Conservation (phyloP, 1,140 invertebrate species). For the Ericerus pela region DNA sequence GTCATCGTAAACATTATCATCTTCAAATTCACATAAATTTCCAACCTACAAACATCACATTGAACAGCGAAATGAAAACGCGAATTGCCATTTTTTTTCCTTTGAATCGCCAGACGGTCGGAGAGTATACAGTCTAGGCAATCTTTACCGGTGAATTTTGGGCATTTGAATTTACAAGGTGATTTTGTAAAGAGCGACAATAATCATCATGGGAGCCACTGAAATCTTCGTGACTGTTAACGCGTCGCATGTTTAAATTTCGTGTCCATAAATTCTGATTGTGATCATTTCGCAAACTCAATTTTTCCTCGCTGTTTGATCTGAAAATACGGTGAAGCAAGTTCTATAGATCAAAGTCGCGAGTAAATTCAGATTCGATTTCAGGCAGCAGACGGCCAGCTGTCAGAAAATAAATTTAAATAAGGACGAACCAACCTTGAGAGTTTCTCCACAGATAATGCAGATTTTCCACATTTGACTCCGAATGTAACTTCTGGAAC, state of each 20-base stretch:
- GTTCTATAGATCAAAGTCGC: too few relatives aligned
- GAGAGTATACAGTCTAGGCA: too few relatives aligned
- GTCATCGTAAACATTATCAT: neutral
- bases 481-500: neutral
- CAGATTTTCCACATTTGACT: neutral
- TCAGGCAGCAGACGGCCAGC: neutral
- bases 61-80: too few relatives aligned
- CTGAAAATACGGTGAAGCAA: constrained; percentile 18
- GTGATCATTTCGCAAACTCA: constrained; percentile 21
- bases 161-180: too few relatives aligned
- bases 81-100: too few relatives aligned
- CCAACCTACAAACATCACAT: too few relatives aligned
- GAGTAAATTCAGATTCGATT: neutral
- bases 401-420: neutral
- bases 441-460: neutral
- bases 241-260: constrained; percentile 38
- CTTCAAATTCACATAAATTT: too few relatives aligned
- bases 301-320: constrained; percentile 28
- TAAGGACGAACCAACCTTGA: neutral
- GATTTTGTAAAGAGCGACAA: constrained; percentile 1
- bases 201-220: constrained; percentile 11
- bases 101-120: too few relatives aligned
- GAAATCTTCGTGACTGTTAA: constrained; percentile 49
- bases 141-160: too few relatives aligned
- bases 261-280: constrained; percentile 23